Percentiles rank a stretch among this genome's conserved stretches.
Conservation (phyloP, 2,113 vertebrate genomes). For the Romanogobio albipinnatus region DNA sequence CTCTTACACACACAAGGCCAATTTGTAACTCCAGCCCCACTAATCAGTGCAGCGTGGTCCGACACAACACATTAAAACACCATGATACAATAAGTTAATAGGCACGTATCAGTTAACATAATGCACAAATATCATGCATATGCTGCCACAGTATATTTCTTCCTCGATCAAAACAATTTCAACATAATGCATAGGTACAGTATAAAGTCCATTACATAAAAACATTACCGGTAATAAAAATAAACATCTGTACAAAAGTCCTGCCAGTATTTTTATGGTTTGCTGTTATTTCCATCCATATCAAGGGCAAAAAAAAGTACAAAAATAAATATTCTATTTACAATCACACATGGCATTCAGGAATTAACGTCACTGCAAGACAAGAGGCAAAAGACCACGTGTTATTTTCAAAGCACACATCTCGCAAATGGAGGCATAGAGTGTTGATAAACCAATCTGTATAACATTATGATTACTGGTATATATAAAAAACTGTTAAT, state of each 20-base stretch:
- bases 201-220: slow-evolving; percentile 74
- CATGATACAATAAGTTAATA: slow-evolving; percentile 82
- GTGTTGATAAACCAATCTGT: not conserved
- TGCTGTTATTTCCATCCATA: slow-evolving; percentile 55
- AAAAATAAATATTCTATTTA: slow-evolving; percentile 86
- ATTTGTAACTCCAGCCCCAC: slow-evolving; percentile 70
- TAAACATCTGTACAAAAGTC: slow-evolving; percentile 77
- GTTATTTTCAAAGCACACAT: slow-evolving; percentile 65
- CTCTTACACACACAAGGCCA: slow-evolving; percentile 61
- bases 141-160: slow-evolving; percentile 69
- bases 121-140: slow-evolving; percentile 83
- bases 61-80: slow-evolving; percentile 65
- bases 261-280: slow-evolving; percentile 61
- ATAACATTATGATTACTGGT: not conserved
- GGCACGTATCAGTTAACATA: slow-evolving; percentile 74
- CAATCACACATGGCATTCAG: slow-evolving; percentile 78
- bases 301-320: slow-evolving; percentile 67
- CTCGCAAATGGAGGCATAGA: slow-evolving; percentile 17
- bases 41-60: slow-evolving; percentile 77
- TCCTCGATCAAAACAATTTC: slow-evolving; percentile 66
- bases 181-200: slow-evolving; percentile 70
- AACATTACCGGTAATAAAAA: slow-evolving; percentile 71
- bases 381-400: slow-evolving; percentile 57
- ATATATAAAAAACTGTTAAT: not conserved
- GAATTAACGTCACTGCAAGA: slow-evolving; percentile 81